Base-by-base conservation (phyloP, 30 jellyfish, hydroid and myxozoan species). In the Aurelia coerulea region DNA sequence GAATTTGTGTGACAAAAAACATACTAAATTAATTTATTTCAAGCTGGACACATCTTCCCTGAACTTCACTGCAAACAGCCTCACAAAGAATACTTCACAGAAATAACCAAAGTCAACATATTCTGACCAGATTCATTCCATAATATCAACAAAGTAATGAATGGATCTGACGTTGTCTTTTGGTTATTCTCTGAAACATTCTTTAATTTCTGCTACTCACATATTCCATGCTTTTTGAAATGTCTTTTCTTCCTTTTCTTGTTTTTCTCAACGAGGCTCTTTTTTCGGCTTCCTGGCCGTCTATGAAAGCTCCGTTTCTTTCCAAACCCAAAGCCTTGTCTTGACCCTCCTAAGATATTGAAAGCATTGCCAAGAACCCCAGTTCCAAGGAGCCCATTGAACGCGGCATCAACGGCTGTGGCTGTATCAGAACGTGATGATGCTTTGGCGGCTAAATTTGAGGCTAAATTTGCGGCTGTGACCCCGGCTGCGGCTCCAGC, bases 201-300 rank as follows among this genome's bases (percentile, higher is more conserved):
- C 70, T 34, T 15, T 15, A 84, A 73, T 63, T 84, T 84, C 93
- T 84, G 93, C 93, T 73, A 84, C 93, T 84, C 93, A 84, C 93
- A 78, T 53, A 56, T 59, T 15, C 65, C 73, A 62, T 83, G 86
- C 73, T 52, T 83, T 35, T 83, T 71, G 18, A 71, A 73, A 54
- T 78, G 70, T 68, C 84, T 52, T 51, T 73, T 73, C 88, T 46
- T 73, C 50, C 80, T 35, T 42, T 73, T 84, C 68, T 18, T 60
- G 31, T 52, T 76, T 33, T 53, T 73, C 68, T 66, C 85, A 1
- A 84, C 85, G 5, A 46, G 41, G 62, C 67, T 84, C 39, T 84
- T 84, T 73, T 84, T 84, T 7, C 81, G 63, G 56, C 76, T 73
- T 46, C 93, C 93, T 0, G 93, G 93, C 51, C 50, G 83, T 74